Base-by-base conservation (phyloP, 2,113 vertebrate species). In the Chlamydotis undulata region DNA sequence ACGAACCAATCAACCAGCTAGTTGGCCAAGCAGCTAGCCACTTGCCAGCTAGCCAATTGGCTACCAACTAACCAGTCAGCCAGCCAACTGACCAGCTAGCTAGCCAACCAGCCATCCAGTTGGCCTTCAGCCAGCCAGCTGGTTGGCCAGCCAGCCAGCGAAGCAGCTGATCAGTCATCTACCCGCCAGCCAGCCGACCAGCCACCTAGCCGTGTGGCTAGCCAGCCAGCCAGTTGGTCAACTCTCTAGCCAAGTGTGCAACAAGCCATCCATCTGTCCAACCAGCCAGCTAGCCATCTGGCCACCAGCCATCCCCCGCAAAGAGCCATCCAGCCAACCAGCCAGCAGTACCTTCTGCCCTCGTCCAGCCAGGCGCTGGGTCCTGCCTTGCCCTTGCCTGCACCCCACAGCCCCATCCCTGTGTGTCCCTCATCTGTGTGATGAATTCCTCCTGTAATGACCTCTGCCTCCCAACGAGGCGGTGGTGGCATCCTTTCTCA, bases 311-410 rank as follows among this genome's bases (percentile, higher is more conserved):
- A 28, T 33, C 56, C 13, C 21, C 33, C 56, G 35, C 60, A 26
- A 35, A 26, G 31, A 26, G 45, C 41, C 43, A 47, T 12, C 37
- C 50, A 29, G 24, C 15, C 39, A n/a, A 29, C 69, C 78, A 52
- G 15, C 39, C 33, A 13, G 65, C 26, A 39, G 25, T 35, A 43
- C 35, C 3, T 4, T 14, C 59, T 57, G 64, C 28, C 43, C 69
- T 8, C 2, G 1, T 37, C 78, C 41, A 21, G 43, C 18, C 6
- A 2, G 22, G 24, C 0, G 1, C 57, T 29, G 41, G n/a, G 19
- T 33, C 49, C 56, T 49, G 19, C 50, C 86, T 17, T 8, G 37
- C 14, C 31, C 23, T 76, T 15, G 2, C 28, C 33, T 45, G 33
- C 5, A 2, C 55, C 70, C 63, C 24, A 39, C n/a, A 37, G 64